These are phyloP conservation scores for Brotula barbata DNA, from an alignment of 2,797 vertebrate genomes.

Conservation along the genomic window DNA sequence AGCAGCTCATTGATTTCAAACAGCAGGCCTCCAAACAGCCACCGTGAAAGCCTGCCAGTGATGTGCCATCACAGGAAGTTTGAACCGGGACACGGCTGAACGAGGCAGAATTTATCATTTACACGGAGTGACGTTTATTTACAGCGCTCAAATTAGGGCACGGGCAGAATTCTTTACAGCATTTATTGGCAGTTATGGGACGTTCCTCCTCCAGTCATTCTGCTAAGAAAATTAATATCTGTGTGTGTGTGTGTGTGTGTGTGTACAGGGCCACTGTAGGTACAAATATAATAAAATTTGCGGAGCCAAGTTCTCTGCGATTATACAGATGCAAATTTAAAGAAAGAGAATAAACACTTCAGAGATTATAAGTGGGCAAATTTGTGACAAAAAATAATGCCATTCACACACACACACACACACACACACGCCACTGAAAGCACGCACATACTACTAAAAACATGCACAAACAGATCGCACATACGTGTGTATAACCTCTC, in stretches of 20 bases:
- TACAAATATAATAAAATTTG: too few relatives aligned
- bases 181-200: constrained; percentile 57
- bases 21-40: constrained; percentile 5
- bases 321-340: too few relatives aligned
- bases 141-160: constrained; percentile 66
- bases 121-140: constrained; percentile 61
- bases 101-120: constrained; percentile 50
- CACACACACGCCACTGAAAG: too few relatives aligned
- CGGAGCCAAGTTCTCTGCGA: too few relatives aligned
- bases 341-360: too few relatives aligned
- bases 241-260: constrained; percentile 6
- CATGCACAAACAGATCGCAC: too few relatives aligned
- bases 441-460: too few relatives aligned
- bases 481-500: too few relatives aligned
- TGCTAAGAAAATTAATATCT: constrained; percentile 26
- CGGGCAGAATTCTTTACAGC: constrained; percentile 40
- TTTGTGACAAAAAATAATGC: too few relatives aligned
- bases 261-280: too few relatives aligned
- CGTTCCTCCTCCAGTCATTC: constrained; percentile 51
- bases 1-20: constrained; percentile 21
- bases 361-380: too few relatives aligned
- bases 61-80: constrained; percentile 39
- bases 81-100: constrained; percentile 29
- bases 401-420: too few relatives aligned
- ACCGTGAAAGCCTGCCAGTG: constrained; percentile 35